phyloP scores from a whole-genome alignment of 1,140 invertebrate species.

The Formica exsecta region DNA sequence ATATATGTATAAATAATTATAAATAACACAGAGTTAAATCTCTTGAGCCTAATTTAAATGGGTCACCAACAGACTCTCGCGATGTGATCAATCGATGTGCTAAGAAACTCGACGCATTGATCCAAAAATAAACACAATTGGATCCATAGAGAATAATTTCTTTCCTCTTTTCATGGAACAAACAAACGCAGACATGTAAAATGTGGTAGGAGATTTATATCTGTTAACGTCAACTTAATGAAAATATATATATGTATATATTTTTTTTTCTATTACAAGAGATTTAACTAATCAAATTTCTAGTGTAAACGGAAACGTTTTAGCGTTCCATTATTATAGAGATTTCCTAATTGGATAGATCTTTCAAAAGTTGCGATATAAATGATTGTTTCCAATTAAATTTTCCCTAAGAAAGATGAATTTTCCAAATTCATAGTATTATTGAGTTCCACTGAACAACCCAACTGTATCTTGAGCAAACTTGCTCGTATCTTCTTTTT shows the following conservation, averaged over 20 bases:
- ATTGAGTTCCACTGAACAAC: constrained; percentile 3
- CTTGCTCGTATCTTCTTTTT: neutral
- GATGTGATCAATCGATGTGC: neutral
- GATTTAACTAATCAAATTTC: constrained; percentile 4
- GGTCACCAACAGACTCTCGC: constrained; percentile 7
- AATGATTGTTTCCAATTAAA: neutral
- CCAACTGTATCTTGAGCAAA: constrained; percentile 10
- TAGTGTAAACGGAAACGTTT: neutral
- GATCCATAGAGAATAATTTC: neutral
- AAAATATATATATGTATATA: neutral
- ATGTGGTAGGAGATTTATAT: neutral
- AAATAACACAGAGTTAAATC: constrained; percentile 35
- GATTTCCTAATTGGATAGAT: constrained; percentile 12
- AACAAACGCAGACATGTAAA: constrained; percentile 14
- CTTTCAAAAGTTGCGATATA: constrained; percentile 2
- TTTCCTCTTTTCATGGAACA: neutral
- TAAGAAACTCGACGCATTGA: neutral
- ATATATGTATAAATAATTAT: constrained; percentile 60
- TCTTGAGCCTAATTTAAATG: constrained; percentile 25
- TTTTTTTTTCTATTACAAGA: neutral
- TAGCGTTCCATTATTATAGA: neutral
- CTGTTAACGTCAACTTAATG: neutral
- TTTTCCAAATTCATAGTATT: neutral
- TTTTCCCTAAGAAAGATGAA: neutral
- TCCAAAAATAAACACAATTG: constrained; percentile 26